Evolutionary conservation across 2,888 invertebrate species (phyloP), one percentile per base, ranked within the genome.

Genomic region (Resseliella maxima): DNA sequence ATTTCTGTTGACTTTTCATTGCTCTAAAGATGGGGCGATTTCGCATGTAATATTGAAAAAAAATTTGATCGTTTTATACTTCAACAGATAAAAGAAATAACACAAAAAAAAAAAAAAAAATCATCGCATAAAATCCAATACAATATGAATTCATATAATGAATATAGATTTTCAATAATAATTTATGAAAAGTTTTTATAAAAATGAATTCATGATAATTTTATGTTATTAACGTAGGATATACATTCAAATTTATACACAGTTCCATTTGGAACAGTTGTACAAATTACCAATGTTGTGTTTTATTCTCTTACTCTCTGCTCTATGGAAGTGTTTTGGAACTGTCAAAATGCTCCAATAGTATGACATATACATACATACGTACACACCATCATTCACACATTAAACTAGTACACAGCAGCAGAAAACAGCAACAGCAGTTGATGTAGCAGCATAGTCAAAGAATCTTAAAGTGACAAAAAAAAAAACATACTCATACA

Each of bases 1-100:
- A 38, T 83, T 83, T 38, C 35, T 35, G 15, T 6, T 83, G 0
- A 2, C n/a, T 1, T 38, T 1, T 10, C 1, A 38, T 21, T 10
- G 38, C 83, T n/a, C n/a, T 21, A 83, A 59, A 81, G 36, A 83
- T 38, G 83, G 15, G 41, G 83, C 83, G 21, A 83, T 83, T 83
- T 83, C 24, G 21, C 0, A 2, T 31, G 10, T 27, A 1, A n/a
- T 24, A 12, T 27, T 24, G 27, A 6, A 5, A 24, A 15, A 15
- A 50, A 50, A 15, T 15, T 15, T 2, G 12, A 50, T 15, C 6
- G 2, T 2, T 15, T 50, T 18, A 18, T 2, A 18, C 18, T 50
- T 8, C 2, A 50, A 50, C 12, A 18, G 18, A 50, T 50, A 15
- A 15, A 18, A 50, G 18, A 8, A 50, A 18, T 50, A 50, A 50